Evolutionary conservation across 1,140 invertebrate species (phyloP).

Genomic region (Bacillus rossius): DNA sequence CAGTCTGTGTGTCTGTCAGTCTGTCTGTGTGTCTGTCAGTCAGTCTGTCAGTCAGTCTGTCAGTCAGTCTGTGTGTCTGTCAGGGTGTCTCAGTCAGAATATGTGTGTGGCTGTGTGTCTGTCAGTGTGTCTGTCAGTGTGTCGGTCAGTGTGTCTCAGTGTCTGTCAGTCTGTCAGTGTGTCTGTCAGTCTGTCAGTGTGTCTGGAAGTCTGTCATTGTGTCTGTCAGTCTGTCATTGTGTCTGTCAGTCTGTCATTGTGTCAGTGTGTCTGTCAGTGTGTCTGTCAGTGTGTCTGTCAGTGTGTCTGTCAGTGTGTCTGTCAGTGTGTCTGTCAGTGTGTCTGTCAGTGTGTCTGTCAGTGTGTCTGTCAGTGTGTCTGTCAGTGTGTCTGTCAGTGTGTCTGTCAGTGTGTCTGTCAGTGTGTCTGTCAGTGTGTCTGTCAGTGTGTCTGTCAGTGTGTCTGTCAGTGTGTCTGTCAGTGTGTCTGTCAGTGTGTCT

Average conservation of each 20-base stretch:
- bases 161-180: slow-evolving; percentile 31
- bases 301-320: neutral
- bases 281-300: neutral
- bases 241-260: too few relatives aligned
- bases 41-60: slow-evolving; percentile 26
- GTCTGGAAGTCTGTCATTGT: too few relatives aligned
- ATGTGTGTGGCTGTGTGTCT: too few relatives aligned
- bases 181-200: slow-evolving; percentile 32
- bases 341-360: neutral
- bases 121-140: slow-evolving; percentile 29
- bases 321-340: neutral
- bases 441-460: slow-evolving; percentile 27
- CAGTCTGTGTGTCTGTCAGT: slow-evolving; percentile 34
- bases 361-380: slow-evolving; percentile 8
- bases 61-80: slow-evolving; percentile 29
- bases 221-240: too few relatives aligned
- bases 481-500: slow-evolving; percentile 30
- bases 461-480: slow-evolving; percentile 27
- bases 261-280: too few relatives aligned
- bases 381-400: slow-evolving; percentile 25
- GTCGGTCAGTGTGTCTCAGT: slow-evolving; percentile 31
- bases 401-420: slow-evolving; percentile 16
- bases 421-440: slow-evolving; percentile 28
- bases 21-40: slow-evolving; percentile 28
- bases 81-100: slow-evolving; percentile 29